These are phyloP conservation scores for Hipposideros armiger DNA, from an alignment of 2,113 vertebrate genomes.

Conservation along the genomic window DNA sequence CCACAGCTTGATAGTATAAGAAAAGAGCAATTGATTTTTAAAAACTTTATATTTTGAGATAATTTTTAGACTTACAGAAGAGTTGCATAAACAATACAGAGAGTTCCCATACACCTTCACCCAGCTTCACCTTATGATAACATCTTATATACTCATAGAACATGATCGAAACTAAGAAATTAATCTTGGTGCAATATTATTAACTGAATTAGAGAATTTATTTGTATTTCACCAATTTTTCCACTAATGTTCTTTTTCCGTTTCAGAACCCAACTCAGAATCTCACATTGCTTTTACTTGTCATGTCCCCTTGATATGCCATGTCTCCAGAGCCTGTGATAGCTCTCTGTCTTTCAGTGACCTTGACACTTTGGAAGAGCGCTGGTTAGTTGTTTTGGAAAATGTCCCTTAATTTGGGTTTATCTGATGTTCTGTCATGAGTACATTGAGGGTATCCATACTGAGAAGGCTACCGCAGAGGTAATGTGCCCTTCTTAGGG, in stretches of 20 bases:
- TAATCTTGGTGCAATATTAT: not conserved
- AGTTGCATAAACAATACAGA: not conserved
- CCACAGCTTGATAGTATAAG: not conserved
- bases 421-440: not conserved
- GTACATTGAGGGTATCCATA: not conserved
- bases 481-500: not conserved
- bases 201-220: slow-evolving; percentile 23
- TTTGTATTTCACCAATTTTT: slow-evolving; percentile 20
- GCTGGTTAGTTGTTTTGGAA: not conserved
- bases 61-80: slow-evolving; percentile 38
- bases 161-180: slow-evolving; percentile 19
- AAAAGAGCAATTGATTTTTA: not conserved
- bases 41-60: slow-evolving; percentile 53
- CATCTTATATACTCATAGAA: not conserved
- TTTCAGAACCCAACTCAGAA: not conserved
- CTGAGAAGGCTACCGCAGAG: not conserved
- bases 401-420: not conserved
- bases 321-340: not conserved
- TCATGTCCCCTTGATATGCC: not conserved
- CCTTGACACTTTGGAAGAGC: not conserved
- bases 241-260: not conserved
- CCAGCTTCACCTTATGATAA: not conserved
- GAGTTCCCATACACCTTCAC: not conserved
- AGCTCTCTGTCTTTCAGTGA: not conserved
- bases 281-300: not conserved